Percentiles rank a stretch among this genome's conserved stretches.
These are phyloP conservation scores for Volucella inanis DNA, from an alignment of 2,888 invertebrate genomes.

Conservation along the genomic window DNA sequence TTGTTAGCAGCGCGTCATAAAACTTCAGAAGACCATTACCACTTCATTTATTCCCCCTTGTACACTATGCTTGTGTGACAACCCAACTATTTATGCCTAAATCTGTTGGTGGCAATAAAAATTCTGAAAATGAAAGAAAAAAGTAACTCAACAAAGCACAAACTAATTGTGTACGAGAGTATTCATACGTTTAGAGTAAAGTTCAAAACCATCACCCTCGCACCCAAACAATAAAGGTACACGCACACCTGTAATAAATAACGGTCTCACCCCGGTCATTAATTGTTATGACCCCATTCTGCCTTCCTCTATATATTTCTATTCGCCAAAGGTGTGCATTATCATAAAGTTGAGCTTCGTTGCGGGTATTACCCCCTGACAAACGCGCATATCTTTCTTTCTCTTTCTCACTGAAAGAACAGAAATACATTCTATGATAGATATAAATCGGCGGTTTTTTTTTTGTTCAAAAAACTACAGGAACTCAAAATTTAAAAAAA, in stretches of 20 bases:
- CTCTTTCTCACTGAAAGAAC: slow-evolving; percentile 23
- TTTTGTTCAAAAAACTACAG: too few species aligned
- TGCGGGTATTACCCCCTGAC: slow-evolving; percentile 25
- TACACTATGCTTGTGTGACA: background rate
- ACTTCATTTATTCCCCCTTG: background rate
- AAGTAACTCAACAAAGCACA: slow-evolving; percentile 27
- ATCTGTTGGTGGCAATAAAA: slow-evolving; percentile 53
- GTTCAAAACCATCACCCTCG: slow-evolving; percentile 59
- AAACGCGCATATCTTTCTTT: background rate
- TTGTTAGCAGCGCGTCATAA: slow-evolving; percentile 31
- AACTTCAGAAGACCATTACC: slow-evolving; percentile 10
- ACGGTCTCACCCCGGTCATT: slow-evolving; percentile 74
- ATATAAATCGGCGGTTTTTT: background rate
- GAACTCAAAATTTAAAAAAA: slow-evolving; percentile 28
- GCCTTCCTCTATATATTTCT: background rate
- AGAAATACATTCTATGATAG: slow-evolving; percentile 60
- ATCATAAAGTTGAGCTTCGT: slow-evolving; percentile 70
- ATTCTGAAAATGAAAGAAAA: background rate
- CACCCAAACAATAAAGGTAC: slow-evolving; percentile 27
- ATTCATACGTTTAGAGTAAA: background rate
- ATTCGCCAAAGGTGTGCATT: slow-evolving; percentile 41
- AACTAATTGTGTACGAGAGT: slow-evolving; percentile 45
- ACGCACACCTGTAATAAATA: slow-evolving; percentile 72
- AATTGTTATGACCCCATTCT: slow-evolving; percentile 71
- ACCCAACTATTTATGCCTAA: slow-evolving; percentile 33